phyloP scores from a whole-genome alignment of 2,113 vertebrate genomes.

The Sterrhoptilus dennistouni region DNA sequence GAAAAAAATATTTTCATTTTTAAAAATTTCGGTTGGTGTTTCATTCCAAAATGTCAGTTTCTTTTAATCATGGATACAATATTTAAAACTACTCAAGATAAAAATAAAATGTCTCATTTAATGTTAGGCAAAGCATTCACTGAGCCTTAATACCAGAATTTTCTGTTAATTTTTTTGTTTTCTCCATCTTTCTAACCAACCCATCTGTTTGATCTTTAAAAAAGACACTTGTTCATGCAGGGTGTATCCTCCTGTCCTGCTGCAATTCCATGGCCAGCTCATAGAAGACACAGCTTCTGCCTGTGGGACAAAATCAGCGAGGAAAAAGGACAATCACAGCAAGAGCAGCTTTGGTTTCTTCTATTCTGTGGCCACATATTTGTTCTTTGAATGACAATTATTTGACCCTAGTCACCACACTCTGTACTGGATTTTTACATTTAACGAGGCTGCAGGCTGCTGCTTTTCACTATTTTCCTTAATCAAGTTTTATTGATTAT shows the following conservation, averaged over 20 bases:
- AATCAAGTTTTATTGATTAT: constrained; percentile 42
- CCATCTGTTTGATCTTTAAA: background rate
- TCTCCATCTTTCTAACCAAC: background rate
- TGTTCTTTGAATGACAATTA: background rate
- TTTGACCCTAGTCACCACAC: background rate
- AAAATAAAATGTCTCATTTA: background rate
- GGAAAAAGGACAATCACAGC: background rate
- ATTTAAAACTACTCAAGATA: background rate
- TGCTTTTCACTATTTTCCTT: constrained; percentile 28
- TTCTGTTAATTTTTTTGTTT: background rate
- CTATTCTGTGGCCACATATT: background rate
- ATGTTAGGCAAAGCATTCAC: background rate
- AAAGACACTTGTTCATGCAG: background rate
- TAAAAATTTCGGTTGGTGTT: background rate
- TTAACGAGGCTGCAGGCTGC: constrained; percentile 29
- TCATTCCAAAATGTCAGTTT: background rate
- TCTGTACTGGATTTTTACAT: constrained; percentile 4
- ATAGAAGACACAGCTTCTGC: background rate
- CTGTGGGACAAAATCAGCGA: background rate
- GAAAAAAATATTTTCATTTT: background rate
- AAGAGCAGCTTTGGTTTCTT: background rate
- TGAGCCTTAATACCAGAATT: background rate
- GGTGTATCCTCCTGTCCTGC: background rate
- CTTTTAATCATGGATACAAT: background rate
- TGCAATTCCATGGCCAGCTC: background rate